phyloP scores from a whole-genome alignment of 2,888 invertebrate species.

The Lepidonotus clava region DNA sequence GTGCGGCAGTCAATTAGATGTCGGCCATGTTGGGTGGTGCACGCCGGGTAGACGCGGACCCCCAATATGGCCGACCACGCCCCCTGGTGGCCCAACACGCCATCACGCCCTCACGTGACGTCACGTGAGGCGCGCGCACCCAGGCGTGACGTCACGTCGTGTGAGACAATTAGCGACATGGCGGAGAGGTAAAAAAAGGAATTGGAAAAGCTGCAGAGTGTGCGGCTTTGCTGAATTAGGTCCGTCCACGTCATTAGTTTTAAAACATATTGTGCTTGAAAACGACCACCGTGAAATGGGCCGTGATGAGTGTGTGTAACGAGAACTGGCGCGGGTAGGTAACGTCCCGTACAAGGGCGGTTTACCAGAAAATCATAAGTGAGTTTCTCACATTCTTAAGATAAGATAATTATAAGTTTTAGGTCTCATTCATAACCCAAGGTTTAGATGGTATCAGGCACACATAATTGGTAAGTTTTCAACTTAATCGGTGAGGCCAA shows the following conservation, averaged over 20 bases:
- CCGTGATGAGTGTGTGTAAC: too few species aligned
- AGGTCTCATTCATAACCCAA: too few species aligned
- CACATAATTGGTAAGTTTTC: too few species aligned
- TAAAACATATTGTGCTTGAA: background rate
- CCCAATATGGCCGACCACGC: constrained; percentile 21
- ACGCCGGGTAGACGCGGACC: background rate
- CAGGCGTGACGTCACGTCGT: background rate
- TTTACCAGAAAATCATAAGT: too few species aligned
- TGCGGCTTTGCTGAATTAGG: background rate
- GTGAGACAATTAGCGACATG: background rate
- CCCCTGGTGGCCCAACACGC: constrained; percentile 26
- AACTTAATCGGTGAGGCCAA: too few species aligned
- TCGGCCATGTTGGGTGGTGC: constrained; percentile 25
- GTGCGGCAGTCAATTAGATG: constrained; percentile 13
- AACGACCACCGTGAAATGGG: background rate
- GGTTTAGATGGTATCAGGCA: too few species aligned
- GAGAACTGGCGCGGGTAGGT: too few species aligned
- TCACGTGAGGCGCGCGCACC: background rate
- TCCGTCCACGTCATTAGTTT: background rate
- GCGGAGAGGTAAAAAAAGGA: background rate
- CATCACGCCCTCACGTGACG: constrained; percentile 31
- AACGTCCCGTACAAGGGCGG: too few species aligned
- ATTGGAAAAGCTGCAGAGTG: constrained; percentile 27
- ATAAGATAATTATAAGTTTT: too few species aligned
- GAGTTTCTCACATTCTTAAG: too few species aligned